These are phyloP conservation scores for Pygathrix nemaeus DNA, from an alignment of 2,113 vertebrate species.

Conservation along the genomic window DNA sequence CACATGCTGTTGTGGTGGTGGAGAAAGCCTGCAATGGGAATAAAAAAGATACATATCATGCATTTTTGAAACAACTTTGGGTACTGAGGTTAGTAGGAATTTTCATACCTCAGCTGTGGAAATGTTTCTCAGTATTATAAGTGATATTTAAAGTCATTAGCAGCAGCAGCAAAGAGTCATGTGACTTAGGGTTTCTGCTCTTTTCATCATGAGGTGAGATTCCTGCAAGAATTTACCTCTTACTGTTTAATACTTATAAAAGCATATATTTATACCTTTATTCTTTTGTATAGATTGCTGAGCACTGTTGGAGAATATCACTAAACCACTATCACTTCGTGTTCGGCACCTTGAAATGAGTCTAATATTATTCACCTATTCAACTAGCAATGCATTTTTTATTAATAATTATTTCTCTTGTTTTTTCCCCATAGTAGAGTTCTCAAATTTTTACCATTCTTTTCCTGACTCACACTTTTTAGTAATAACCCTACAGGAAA, in stretches of 20 bases:
- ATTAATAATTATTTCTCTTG: not conserved
- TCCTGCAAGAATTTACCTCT: not conserved
- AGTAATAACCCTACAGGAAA: not conserved
- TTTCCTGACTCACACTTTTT: not conserved
- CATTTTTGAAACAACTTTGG: not conserved
- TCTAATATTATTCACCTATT: not conserved
- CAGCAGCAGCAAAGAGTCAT: not conserved
- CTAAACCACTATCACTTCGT: not conserved
- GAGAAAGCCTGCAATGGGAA: conserved; percentile 13
- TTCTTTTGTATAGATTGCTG: not conserved
- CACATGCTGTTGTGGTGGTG: not conserved
- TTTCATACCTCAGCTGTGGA: not conserved
- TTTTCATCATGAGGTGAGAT: not conserved
- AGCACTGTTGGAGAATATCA: conserved; percentile 1
- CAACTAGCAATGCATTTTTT: not conserved
- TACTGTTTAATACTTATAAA: not conserved
- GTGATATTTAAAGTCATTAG: not conserved
- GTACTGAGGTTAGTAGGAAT: not conserved
- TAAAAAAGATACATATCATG: not conserved
- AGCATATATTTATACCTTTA: not conserved
- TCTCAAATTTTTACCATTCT: not conserved
- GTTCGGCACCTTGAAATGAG: not conserved
- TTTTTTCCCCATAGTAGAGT: not conserved
- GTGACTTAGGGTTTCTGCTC: not conserved
- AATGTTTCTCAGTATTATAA: not conserved